Evolutionary conservation across 1,140 invertebrate species (phyloP).

Genomic region (Atta cephalotes): DNA sequence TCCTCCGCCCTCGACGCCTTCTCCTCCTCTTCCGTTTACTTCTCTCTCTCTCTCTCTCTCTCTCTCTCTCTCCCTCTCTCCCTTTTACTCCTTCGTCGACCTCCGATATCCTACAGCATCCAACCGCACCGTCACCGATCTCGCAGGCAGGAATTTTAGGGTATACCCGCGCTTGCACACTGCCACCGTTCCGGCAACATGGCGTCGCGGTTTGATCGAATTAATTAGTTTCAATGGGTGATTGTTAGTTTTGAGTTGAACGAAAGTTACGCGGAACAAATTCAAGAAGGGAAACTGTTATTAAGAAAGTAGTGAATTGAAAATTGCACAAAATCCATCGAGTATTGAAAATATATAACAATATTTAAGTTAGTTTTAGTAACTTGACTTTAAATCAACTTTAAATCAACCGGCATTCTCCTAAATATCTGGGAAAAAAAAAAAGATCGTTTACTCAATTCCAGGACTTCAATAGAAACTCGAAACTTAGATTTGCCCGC

Average conservation of each 20-base stretch:
- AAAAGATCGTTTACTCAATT: not conserved
- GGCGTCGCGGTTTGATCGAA: conserved; percentile 57
- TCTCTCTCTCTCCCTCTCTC: too few relatives aligned
- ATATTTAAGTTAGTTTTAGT: not conserved
- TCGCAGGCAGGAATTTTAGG: conserved; percentile 47
- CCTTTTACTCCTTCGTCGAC: not conserved
- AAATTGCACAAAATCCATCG: not conserved
- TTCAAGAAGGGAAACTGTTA: not conserved
- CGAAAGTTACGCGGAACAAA: not conserved
- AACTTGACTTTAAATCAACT: not conserved
- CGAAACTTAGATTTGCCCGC: conserved; percentile 24
- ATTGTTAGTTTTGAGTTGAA: conserved; percentile 45
- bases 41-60: not conserved
- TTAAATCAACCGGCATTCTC: not conserved
- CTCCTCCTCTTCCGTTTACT: not conserved
- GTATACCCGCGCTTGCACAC: conserved; percentile 15
- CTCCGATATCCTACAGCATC: conserved; percentile 41
- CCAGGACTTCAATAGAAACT: not conserved
- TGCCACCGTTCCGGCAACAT: conserved; percentile 38
- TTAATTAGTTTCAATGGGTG: conserved; percentile 46
- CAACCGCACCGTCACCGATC: conserved; percentile 45
- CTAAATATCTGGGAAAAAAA: not conserved
- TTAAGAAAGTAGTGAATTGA: not conserved
- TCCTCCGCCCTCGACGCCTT: not conserved
- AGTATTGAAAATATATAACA: not conserved